Evolutionary conservation across 1,140 invertebrate genomes (phyloP), one percentile per base, ranked within the genome.

Genomic region (Anastrepha obliqua): DNA sequence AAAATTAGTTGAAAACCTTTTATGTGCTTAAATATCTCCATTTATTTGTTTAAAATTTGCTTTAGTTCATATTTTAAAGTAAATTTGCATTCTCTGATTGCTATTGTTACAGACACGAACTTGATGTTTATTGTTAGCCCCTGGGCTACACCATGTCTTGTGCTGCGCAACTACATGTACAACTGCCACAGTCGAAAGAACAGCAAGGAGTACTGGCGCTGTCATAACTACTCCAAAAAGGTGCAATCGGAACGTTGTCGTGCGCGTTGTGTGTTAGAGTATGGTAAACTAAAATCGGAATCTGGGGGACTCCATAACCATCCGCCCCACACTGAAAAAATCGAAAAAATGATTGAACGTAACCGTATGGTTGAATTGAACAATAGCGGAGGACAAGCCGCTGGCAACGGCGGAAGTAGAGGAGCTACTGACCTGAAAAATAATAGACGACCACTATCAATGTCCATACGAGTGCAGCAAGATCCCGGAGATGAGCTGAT

Each of bases 191-290:
- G 92, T n/a, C 89, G 90, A 0, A 92, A 92, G 62, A 92, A 89
- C 86, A 91, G 90, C 85, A 93, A 93, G 78, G 91, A 91, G 78
- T 93, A 93, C 29, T 93, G 92, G 92, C 91, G 93, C 42, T 93
- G 93, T 47, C 93, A 93, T 87, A 93, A 93, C 86, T 93, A 93
- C 85, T 93, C 93, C 1, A 93, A 93, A 70, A 92, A 93, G 74
- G 87, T 89, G 42, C 90, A 91, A 70, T 89, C 90, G 29, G 87
- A 91, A 86, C 91, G 93, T 44, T 93, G 93, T 85, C 91, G 93
- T n/a, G 92, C 93, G 0, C 90, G 93, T 13, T 93, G 93, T 78
- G 92, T 93, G 0, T 81, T 93, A 3, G 92, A 93, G 17, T 90
- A 91, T 85, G 92, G 92, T 6, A 90, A 89, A 44, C 88, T 93